Evolutionary conservation across 2,888 invertebrate genomes (phyloP), one percentile per base, ranked within the genome.

Genomic region (Agrotis clavis): DNA sequence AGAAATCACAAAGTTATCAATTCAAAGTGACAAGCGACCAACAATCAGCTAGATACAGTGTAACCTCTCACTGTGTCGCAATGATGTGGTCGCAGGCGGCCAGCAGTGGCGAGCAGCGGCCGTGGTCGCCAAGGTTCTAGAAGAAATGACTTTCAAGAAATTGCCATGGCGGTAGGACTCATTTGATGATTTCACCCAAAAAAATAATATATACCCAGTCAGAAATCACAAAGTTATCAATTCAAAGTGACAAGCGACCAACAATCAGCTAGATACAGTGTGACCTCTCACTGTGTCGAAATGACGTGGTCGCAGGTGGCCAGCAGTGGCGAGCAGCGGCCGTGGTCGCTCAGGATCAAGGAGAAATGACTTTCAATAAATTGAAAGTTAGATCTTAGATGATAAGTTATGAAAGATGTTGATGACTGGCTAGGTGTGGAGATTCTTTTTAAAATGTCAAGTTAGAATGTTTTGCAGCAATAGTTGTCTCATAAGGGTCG

Each of bases 361-460:
- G 81, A 84, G 81, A 74, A 53, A 82, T 57, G 51, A 81, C 86
- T 84, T 84, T 85, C 84, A 70, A 85, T 83, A 73, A 67, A 77
- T 83, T 83, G 71, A 77, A 85, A 79, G 73, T 76, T 76, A 50
- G 57, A 56, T 76, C 13, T 63, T 13, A 47, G 47, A 48, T 65
- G 48, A 64, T 64, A 51, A 51, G 50, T 60, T 74, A 68, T 66
- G 47, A 76, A 71, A 70, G 41, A 56, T 57, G 18, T n/a, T 54
- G 54, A 61, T 65, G 18, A 41, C 25, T 30, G 14, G 13, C n/a
- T 0, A 11, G 2, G 5, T 50, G 48, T 5, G n/a, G 19, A 35
- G 63, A 79, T 50, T 41, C 18, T 9, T 30, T 30, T 51, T 16
- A 45, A 13, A 50, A n/a, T 57, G 9, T 30, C 9, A 25, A n/a